Evolutionary conservation across 2,888 invertebrate genomes (phyloP).

Genomic region (Chrysina gloriosa): DNA sequence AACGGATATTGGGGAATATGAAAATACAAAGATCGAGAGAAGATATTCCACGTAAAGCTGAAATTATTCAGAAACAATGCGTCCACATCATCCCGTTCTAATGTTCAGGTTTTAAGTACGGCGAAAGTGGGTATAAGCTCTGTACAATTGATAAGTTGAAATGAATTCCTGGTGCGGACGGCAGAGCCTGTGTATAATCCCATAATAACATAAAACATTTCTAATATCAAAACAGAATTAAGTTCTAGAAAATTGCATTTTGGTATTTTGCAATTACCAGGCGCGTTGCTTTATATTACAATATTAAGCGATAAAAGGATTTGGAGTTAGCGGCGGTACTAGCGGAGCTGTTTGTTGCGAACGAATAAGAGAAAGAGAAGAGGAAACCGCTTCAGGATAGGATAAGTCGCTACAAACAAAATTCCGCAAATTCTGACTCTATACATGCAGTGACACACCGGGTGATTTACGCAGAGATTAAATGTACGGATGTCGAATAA

Average conservation of each 20-base stretch:
- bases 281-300: conserved; percentile 37
- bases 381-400: conserved; percentile 26
- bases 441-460: conserved; percentile 29
- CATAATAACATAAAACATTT: conserved; percentile 39
- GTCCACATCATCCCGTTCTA: background rate
- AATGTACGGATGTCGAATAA: conserved; percentile 39
- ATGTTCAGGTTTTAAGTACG: background rate
- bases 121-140: conserved; percentile 16
- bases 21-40: too few species aligned
- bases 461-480: conserved; percentile 37
- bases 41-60: too few species aligned
- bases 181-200: conserved; percentile 14
- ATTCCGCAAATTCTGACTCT: conserved; percentile 32
- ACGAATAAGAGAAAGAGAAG: conserved; percentile 25
- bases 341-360: conserved; percentile 18
- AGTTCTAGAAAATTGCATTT: conserved; percentile 43
- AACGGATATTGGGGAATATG: too few species aligned
- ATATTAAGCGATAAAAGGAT: conserved; percentile 45
- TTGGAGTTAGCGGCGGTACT: conserved; percentile 29
- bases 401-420: conserved; percentile 32
- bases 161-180: conserved; percentile 24
- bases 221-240: conserved; percentile 39
- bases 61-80: too few species aligned
- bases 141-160: conserved; percentile 29
- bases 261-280: conserved; percentile 43